phyloP scores from a whole-genome alignment of 2,888 invertebrate genomes.

The Meteorus cinctellus region DNA sequence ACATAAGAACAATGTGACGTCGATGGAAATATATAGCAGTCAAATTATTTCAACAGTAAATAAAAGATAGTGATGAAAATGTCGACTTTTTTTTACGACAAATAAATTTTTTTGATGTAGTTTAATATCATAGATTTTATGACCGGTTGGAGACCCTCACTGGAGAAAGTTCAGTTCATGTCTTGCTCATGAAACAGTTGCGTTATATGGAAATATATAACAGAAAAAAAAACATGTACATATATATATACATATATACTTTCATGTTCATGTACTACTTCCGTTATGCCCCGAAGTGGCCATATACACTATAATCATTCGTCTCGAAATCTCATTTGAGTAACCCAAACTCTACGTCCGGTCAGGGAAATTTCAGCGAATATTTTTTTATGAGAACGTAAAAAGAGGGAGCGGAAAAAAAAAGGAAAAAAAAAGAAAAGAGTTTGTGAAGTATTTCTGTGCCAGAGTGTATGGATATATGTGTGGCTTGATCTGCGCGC shows the following conservation, averaged over 20 bases:
- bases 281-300: conserved; percentile 22
- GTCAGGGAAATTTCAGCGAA: conserved; percentile 9
- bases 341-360: neutral
- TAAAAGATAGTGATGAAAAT: neutral
- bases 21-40: neutral
- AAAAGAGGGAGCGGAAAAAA: neutral
- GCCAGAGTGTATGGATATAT: neutral
- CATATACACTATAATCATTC: conserved; percentile 35
- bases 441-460: neutral
- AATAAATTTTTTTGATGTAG: conserved; percentile 1
- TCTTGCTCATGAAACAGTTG: neutral
- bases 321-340: conserved; percentile 22
- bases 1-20: neutral
- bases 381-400: conserved; percentile 39
- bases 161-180: neutral
- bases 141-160: neutral
- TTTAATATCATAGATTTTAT: neutral
- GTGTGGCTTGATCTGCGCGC: neutral
- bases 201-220: conserved; percentile 3
- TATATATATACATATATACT: neutral
- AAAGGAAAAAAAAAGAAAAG: too few relatives aligned
- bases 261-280: neutral
- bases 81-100: neutral
- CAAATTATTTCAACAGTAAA: neutral
- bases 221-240: neutral